Evolutionary conservation across 2,888 invertebrate genomes (phyloP), one percentile per base, ranked within the genome.

Genomic region (Ophion obscuratus): DNA sequence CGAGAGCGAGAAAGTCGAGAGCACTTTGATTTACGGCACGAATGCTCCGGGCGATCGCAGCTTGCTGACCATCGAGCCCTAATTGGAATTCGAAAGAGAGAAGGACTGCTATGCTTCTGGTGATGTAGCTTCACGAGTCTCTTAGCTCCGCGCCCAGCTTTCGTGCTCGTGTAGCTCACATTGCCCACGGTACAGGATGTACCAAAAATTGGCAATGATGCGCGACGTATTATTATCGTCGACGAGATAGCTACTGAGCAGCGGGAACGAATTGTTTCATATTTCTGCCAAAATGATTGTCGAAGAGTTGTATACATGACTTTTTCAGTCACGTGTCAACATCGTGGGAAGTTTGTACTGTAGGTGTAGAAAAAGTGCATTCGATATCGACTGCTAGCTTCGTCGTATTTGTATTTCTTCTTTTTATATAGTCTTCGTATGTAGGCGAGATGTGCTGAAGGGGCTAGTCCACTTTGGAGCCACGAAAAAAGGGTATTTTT

Each of bases 11-110:
- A 85, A 81, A 81, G 73, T 77, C 85, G 78, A 61, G 77, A 84
- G 81, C 84, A 80, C 84, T 85, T 87, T 88, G 88, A 88, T 88
- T 88, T 88, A 88, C 87, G 81, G 82, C 73, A 82, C 79, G 85
- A 86, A 87, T 86, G 86, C 86, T 84, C 77, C 75, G 67, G 83
- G 88, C 87, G 82, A 85, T 88, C 84, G 74, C 82, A 80, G 84
- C 85, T 76, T 67, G 85, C 83, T 85, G 85, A 83, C 86, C 86
- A 86, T 86, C 86, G 86, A 86, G 86, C 81, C 86, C 89, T 89
- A 89, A 89, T 88, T 89, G 89, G 88, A 89, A 89, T 89, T 89
- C 85, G 88, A 88, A 88, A 79, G 87, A 81, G 86, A 86, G 81
- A 86, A 86, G 59, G 73, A 85, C 73, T 80, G 64, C 70, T 80